A percentile compares a stretch with the other conserved stretches of the same genome.
Evolutionary conservation across 2,797 vertebrate species (phyloP).

Genomic region (Spizella passerina): DNA sequence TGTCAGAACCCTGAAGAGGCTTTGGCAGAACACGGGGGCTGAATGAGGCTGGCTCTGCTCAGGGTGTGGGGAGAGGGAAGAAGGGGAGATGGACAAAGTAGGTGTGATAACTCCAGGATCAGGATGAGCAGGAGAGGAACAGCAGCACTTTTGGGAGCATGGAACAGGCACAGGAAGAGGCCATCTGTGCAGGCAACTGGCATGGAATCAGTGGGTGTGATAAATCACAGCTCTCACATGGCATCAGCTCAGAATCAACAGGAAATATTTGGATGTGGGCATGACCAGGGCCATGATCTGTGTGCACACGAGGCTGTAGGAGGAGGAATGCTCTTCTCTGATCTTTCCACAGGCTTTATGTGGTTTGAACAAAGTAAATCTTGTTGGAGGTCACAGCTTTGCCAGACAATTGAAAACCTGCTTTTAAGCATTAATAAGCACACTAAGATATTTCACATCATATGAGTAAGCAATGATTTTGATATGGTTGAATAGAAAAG

Average conservation of each 20-base stretch:
- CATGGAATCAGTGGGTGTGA: not conserved
- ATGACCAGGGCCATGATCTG: accelerated
- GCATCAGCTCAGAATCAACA: not conserved
- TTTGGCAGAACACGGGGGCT: not conserved
- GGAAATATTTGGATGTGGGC: not conserved
- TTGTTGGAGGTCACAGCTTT: not conserved
- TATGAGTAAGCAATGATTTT: not conserved
- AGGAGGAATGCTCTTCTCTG: not conserved
- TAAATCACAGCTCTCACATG: not conserved
- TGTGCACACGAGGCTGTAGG: accelerated
- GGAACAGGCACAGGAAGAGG: not conserved
- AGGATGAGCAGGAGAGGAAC: not conserved
- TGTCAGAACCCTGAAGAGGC: not conserved
- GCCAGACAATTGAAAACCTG: not conserved
- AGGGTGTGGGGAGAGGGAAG: not conserved
- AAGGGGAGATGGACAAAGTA: not conserved
- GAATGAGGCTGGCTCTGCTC: not conserved
- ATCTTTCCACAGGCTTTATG: not conserved
- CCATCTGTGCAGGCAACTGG: not conserved
- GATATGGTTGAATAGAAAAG: not conserved
- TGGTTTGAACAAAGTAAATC: not conserved
- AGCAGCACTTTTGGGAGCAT: not conserved
- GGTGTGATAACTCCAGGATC: not conserved
- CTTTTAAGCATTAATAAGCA: not conserved
- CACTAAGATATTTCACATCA: not conserved